phyloP scores from a whole-genome alignment of 2,113 vertebrate genomes.

The Halcyon malimbica region DNA sequence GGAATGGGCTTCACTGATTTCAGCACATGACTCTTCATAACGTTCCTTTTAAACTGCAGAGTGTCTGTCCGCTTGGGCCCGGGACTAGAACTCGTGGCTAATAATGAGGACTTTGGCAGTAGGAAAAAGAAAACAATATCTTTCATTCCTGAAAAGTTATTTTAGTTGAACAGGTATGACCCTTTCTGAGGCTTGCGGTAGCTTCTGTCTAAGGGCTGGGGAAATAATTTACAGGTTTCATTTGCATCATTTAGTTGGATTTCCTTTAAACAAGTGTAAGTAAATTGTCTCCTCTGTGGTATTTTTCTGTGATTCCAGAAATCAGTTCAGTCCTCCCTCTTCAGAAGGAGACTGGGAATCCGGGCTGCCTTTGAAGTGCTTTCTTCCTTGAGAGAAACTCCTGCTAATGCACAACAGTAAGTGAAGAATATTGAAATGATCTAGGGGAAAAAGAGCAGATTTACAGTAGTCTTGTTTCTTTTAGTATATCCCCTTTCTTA shows the following conservation, averaged over 20 bases:
- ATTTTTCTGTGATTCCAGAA: constrained; percentile 76
- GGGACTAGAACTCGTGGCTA: not conserved
- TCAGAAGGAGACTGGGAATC: constrained; percentile 89
- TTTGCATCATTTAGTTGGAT: not conserved
- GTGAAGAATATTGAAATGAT: not conserved
- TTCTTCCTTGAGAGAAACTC: constrained; percentile 44
- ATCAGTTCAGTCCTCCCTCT: constrained; percentile 90
- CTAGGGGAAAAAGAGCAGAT: not conserved
- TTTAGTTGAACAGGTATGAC: not conserved
- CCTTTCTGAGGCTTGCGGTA: not conserved
- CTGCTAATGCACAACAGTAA: constrained; percentile 53
- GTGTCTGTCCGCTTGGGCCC: not conserved
- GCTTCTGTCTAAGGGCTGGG: not conserved
- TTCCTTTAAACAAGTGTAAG: not conserved
- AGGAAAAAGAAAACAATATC: not conserved
- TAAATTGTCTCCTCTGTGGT: not conserved
- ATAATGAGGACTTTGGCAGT: not conserved
- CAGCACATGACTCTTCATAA: not conserved
- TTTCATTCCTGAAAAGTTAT: not conserved
- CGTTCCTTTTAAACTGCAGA: not conserved
- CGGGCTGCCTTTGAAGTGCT: constrained; percentile 92
- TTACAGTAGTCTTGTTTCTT: not conserved
- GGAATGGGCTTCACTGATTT: not conserved
- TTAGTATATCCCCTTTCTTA: not conserved
- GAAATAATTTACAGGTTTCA: not conserved